Conservation (phyloP, 2,797 vertebrate species). For the Tragelaphus eurycerus region DNA sequence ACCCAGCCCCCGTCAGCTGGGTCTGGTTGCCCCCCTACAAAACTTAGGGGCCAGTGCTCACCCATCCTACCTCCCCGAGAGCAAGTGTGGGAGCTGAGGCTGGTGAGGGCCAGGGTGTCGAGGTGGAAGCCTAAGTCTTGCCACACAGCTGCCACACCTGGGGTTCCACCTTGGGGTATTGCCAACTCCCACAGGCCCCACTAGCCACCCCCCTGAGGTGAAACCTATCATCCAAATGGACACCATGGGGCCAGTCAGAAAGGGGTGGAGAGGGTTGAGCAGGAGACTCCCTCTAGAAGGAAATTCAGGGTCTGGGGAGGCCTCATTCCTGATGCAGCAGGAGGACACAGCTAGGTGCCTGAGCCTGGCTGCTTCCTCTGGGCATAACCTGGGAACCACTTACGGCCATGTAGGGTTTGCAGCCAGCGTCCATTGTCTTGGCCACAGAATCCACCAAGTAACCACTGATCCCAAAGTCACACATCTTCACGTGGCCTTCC, state of each 20-base stretch:
- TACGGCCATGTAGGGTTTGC: slow-evolving; percentile 89
- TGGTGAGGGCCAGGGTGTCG: background rate
- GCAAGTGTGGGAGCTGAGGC: background rate
- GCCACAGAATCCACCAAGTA: slow-evolving; percentile 87
- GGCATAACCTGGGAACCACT: slow-evolving; percentile 60
- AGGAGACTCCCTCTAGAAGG: background rate
- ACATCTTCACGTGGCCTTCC: slow-evolving; percentile 88
- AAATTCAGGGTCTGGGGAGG: background rate
- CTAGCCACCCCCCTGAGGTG: background rate
- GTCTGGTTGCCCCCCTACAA: background rate
- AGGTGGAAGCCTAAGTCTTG: background rate
- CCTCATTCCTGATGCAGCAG: background rate
- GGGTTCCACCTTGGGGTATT: background rate
- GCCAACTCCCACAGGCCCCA: background rate
- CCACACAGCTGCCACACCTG: background rate
- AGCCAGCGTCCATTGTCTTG: slow-evolving; percentile 87
- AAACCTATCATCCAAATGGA: background rate
- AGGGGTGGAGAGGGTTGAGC: background rate
- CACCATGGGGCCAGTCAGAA: background rate
- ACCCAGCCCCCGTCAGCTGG: background rate
- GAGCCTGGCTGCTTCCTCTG: background rate
- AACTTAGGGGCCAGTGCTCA: background rate
- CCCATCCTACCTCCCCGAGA: background rate
- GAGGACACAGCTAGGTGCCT: rapidly evolving
- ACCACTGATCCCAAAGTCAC: slow-evolving; percentile 87